Conservation (phyloP, 2,113 vertebrate genomes). For the Grantiella picta region DNA sequence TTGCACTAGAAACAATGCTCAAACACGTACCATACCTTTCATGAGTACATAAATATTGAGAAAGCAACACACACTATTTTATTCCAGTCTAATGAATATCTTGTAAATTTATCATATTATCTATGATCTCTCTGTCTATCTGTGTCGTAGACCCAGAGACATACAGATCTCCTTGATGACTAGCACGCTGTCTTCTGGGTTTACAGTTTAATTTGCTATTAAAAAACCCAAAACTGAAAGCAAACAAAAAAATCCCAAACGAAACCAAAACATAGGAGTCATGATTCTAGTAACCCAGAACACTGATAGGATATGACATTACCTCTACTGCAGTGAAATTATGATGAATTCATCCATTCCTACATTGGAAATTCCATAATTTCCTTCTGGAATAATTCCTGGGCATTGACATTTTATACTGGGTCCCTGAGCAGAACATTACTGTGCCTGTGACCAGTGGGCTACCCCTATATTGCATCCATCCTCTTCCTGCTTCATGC, state of each 20-base stretch:
- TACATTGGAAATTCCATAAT: neutral
- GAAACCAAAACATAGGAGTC: neutral
- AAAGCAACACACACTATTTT: neutral
- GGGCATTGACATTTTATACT: neutral
- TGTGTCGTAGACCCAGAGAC: neutral
- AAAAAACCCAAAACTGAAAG: neutral
- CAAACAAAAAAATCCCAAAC: neutral
- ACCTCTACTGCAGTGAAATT: neutral
- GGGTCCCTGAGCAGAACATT: neutral
- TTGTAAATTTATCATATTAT: neutral
- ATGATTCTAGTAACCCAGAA: neutral
- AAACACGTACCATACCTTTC: neutral
- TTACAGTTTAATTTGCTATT: neutral
- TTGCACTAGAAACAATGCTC: neutral
- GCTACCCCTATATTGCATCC: neutral
- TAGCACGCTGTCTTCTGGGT: neutral
- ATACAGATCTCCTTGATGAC: neutral
- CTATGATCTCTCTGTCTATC: neutral
- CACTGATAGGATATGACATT: neutral
- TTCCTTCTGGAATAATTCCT: neutral
- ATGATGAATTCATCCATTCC: neutral
- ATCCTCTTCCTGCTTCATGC: constrained; percentile 1
- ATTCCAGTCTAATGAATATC: neutral
- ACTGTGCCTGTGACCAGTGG: neutral
- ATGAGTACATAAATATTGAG: neutral